Percentiles rank a stretch among this genome's conserved stretches.
phyloP scores from a whole-genome alignment of 2,797 vertebrate species.

The Urosaurus nigricauda region DNA sequence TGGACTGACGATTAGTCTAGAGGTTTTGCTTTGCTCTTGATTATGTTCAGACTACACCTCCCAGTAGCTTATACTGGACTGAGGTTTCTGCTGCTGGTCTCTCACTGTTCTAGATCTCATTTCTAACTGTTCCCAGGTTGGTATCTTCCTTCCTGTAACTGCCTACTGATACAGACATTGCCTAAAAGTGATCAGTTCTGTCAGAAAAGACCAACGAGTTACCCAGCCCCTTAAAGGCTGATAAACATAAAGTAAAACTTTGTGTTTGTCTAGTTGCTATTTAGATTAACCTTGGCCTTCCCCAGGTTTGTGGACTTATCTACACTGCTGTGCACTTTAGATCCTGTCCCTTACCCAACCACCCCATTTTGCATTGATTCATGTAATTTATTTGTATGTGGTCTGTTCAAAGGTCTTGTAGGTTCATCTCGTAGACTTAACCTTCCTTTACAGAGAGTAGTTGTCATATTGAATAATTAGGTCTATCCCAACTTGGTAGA shows the following conservation, averaged over 20 bases:
- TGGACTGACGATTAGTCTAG: not conserved
- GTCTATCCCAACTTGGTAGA: not conserved
- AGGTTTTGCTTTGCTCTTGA: not conserved
- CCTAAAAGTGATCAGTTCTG: not conserved
- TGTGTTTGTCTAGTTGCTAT: not conserved
- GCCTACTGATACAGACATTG: not conserved
- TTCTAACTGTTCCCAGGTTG: not conserved
- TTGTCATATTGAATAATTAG: slow-evolving; percentile 18
- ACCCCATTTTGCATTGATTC: not conserved
- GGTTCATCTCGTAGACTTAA: not conserved
- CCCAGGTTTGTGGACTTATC: not conserved
- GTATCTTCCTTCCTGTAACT: not conserved
- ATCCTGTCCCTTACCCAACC: too few relatives aligned
- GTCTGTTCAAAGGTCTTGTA: not conserved
- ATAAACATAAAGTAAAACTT: not conserved
- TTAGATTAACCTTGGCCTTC: not conserved
- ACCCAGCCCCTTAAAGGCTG: not conserved
- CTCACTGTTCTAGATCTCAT: not conserved
- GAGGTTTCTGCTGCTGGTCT: not conserved
- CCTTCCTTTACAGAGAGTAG: not conserved
- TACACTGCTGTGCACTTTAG: not conserved
- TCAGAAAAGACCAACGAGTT: not conserved
- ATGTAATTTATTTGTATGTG: not conserved
- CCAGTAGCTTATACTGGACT: not conserved
- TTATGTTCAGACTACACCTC: not conserved